These are phyloP conservation scores for Acanthosepion lycidas DNA, from an alignment of 2,888 invertebrate species.

Conservation along the genomic window DNA sequence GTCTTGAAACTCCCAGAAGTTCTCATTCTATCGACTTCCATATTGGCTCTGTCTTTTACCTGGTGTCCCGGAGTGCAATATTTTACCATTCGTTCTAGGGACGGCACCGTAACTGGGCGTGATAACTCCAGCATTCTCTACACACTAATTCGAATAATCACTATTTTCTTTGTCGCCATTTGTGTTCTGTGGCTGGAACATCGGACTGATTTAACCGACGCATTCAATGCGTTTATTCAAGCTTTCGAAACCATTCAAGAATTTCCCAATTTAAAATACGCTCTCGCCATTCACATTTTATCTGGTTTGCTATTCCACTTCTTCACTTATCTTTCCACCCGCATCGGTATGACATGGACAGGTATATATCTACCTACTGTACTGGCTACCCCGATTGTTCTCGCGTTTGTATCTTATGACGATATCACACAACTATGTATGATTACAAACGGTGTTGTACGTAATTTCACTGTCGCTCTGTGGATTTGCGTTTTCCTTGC, in stretches of 20 bases:
- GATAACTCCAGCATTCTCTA: conserved; percentile 54
- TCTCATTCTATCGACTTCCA: conserved; percentile 53
- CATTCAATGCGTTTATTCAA: conserved; percentile 51
- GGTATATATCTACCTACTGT: conserved; percentile 58
- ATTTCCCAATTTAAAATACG: conserved; percentile 48
- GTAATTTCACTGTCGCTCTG: background rate
- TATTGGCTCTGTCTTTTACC: conserved; percentile 54
- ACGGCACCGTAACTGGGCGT: conserved; percentile 52
- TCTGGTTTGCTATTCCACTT: conserved; percentile 54
- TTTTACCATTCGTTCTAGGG: conserved; percentile 53
- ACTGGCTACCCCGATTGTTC: conserved; percentile 56
- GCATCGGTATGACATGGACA: conserved; percentile 56
- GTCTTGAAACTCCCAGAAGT: conserved; percentile 52
- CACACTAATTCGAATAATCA: conserved; percentile 52
- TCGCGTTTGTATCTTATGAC: conserved; percentile 53
- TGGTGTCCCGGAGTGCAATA: conserved; percentile 55
- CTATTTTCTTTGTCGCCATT: conserved; percentile 50
- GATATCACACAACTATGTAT: conserved; percentile 47
- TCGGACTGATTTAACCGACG: conserved; percentile 48
- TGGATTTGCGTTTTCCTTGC: conserved; percentile 53
- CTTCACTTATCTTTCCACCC: conserved; percentile 54
- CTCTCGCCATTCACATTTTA: conserved; percentile 54
- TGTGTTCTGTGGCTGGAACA: conserved; percentile 51
- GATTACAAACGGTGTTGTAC: background rate
- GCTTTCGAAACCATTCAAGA: conserved; percentile 52